Percentiles rank a stretch among this genome's conserved stretches.
Conservation (phyloP, 2,113 vertebrate genomes). For the Struthio camelus region DNA sequence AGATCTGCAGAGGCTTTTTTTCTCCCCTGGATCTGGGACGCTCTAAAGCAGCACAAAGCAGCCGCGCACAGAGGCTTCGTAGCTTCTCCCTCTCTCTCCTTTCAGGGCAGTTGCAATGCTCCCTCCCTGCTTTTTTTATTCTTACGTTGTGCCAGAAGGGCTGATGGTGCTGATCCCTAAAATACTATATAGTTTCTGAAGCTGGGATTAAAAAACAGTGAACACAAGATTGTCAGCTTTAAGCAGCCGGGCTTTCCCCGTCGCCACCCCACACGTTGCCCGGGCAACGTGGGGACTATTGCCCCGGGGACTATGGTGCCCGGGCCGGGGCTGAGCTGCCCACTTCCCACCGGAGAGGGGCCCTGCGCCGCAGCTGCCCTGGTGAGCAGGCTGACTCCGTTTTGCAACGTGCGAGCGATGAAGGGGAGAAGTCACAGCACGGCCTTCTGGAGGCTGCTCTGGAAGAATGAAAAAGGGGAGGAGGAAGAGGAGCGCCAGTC, state of each 20-base stretch:
- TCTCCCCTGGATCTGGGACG: accelerated
- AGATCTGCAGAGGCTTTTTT: background rate
- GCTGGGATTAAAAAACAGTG: background rate
- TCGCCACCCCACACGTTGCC: too few species aligned
- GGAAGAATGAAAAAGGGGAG: background rate
- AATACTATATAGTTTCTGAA: background rate
- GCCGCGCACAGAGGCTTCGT: background rate
- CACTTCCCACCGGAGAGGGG: too few species aligned
- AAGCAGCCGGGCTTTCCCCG: too few species aligned
- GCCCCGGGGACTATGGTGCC: too few species aligned
- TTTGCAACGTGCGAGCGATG: background rate
- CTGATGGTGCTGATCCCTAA: background rate
- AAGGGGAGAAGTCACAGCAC: background rate
- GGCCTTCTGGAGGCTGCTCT: background rate
- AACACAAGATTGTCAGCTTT: too few species aligned
- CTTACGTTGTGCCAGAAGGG: background rate
- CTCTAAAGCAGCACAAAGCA: background rate
- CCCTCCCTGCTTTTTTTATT: background rate
- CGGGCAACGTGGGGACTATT: too few species aligned
- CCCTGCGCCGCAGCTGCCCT: too few species aligned
- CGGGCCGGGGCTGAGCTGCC: too few species aligned
- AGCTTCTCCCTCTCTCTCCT: background rate
- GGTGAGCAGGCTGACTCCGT: background rate
- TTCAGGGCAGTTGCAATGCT: background rate
- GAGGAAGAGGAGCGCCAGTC: background rate